phyloP scores from a whole-genome alignment of 2,113 vertebrate species.

The Corvus hawaiiensis region DNA sequence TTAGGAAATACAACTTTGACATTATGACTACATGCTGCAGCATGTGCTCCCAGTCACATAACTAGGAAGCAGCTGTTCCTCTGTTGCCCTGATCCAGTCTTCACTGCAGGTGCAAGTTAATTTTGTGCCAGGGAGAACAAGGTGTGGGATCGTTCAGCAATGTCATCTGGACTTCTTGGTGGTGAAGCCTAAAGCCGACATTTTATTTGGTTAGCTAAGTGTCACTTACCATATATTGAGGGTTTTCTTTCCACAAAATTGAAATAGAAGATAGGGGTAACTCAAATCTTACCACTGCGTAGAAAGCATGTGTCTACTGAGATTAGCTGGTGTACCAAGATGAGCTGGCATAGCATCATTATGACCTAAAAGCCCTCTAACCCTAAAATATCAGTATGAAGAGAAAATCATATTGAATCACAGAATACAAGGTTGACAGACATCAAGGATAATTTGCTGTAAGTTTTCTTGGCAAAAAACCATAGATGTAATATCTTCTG shows the following conservation, averaged over 20 bases:
- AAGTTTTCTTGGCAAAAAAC: not conserved
- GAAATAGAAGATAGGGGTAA: not conserved
- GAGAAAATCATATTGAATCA: not conserved
- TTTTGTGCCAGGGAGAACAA: not conserved
- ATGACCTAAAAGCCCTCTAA: not conserved
- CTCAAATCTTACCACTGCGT: not conserved
- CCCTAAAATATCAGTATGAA: not conserved
- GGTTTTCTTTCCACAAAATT: not conserved
- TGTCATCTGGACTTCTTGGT: not conserved
- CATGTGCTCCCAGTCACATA: not conserved
- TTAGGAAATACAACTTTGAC: not conserved
- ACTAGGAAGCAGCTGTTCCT: not conserved
- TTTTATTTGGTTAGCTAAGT: not conserved
- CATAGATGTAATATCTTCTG: not conserved
- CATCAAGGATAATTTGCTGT: not conserved
- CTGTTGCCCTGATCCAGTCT: not conserved
- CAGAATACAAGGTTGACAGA: not conserved
- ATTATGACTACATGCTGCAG: rapidly evolving
- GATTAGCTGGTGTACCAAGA: not conserved
- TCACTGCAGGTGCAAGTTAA: not conserved
- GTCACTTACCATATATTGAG: not conserved
- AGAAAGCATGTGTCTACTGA: not conserved
- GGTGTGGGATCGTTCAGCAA: not conserved
- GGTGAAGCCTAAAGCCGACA: not conserved
- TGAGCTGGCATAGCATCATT: not conserved